A percentile compares a stretch with the other conserved stretches of the same genome.
Evolutionary conservation across 2,113 vertebrate species (phyloP).

Genomic region (Tyto alba): DNA sequence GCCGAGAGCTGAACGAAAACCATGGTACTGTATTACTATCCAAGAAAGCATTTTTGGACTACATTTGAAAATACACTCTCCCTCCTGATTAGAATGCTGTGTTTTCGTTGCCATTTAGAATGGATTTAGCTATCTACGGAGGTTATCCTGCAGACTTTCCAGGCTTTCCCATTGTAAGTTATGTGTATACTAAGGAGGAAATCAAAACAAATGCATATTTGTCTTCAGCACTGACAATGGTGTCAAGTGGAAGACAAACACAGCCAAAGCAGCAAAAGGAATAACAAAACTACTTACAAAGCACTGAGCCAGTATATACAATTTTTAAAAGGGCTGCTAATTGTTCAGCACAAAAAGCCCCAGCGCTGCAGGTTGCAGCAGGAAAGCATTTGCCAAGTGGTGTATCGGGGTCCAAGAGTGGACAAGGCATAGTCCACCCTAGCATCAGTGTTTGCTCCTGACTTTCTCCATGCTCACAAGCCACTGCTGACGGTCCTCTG

Average conservation of each 20-base stretch:
- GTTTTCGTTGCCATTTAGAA: slow-evolving; percentile 50
- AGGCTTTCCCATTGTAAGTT: slow-evolving; percentile 53
- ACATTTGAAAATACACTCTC: slow-evolving; percentile 33
- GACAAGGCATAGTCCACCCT: neutral
- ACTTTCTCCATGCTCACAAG: neutral
- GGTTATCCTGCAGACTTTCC: slow-evolving; percentile 70
- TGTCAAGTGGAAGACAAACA: slow-evolving; percentile 15
- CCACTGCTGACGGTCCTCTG: neutral
- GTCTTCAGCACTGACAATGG: slow-evolving; percentile 27
- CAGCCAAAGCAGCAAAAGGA: slow-evolving; percentile 15
- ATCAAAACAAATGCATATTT: slow-evolving; percentile 54
- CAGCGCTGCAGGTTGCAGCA: neutral
- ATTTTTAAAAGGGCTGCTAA: neutral
- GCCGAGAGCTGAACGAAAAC: slow-evolving; percentile 14
- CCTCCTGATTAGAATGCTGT: slow-evolving; percentile 10
- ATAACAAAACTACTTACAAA: slow-evolving; percentile 2
- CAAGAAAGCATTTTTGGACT: slow-evolving; percentile 47
- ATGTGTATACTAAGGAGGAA: slow-evolving; percentile 45
- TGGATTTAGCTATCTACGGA: slow-evolving; percentile 56
- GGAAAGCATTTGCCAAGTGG: neutral
- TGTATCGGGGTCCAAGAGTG: neutral
- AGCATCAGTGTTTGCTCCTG: neutral
- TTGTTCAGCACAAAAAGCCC: neutral
- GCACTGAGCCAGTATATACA: neutral
- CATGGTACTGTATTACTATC: neutral